These are phyloP conservation scores for Eclectus roratus DNA, from an alignment of 2,113 vertebrate genomes.

Conservation along the genomic window DNA sequence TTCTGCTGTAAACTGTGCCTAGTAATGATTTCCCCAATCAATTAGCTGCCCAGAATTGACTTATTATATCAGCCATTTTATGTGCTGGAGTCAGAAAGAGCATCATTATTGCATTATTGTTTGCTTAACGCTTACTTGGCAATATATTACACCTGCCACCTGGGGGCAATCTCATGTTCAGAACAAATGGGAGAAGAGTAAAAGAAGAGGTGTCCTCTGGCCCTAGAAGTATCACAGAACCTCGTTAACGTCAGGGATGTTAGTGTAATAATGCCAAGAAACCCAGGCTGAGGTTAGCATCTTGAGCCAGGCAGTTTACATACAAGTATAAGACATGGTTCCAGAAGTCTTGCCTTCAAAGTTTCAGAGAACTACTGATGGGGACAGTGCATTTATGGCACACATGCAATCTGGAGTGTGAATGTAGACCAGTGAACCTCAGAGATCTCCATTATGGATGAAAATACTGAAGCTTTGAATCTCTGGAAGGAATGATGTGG, in stretches of 20 bases:
- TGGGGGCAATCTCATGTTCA: neutral
- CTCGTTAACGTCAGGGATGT: neutral
- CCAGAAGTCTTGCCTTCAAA: neutral
- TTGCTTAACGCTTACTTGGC: neutral
- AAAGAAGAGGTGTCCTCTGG: neutral
- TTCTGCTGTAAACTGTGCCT: neutral
- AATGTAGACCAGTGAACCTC: neutral
- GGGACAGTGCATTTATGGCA: neutral
- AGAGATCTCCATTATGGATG: neutral
- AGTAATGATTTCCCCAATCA: neutral
- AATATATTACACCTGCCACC: neutral
- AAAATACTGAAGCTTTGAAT: neutral
- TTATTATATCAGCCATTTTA: neutral
- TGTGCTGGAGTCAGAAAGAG: neutral
- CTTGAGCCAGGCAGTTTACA: neutral
- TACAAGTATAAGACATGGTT: fast-evolving
- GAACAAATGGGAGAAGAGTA: neutral
- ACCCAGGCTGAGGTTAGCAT: neutral
- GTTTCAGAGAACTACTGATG: neutral
- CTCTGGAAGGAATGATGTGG: neutral
- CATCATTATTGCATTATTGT: neutral
- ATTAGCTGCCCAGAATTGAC: neutral
- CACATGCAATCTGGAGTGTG: neutral
- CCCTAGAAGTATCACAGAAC: neutral
- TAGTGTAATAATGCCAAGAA: neutral